Evolutionary conservation across 1,140 invertebrate species (phyloP).

Genomic region (Lepeophtheirus salmonis): DNA sequence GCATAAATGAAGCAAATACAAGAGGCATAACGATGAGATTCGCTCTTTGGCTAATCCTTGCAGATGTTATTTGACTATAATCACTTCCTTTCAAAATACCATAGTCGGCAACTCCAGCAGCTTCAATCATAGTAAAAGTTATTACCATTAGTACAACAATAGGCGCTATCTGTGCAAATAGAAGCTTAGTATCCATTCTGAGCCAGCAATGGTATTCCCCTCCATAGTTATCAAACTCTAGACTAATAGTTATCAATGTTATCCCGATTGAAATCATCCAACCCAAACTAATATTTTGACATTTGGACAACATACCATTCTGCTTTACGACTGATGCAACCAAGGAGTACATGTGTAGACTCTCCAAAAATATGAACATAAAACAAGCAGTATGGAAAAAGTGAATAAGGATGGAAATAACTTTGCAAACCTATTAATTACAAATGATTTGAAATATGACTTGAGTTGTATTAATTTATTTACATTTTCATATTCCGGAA

Average conservation of each 20-base stretch:
- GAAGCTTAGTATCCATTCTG: conserved; percentile 24
- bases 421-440: conserved; percentile 22
- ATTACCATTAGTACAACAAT: conserved; percentile 23
- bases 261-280: conserved; percentile 25
- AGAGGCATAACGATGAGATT: conserved; percentile 25
- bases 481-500: background rate
- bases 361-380: conserved; percentile 26
- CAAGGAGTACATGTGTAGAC: conserved; percentile 26
- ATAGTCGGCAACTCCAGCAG: conserved; percentile 26
- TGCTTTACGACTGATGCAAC: conserved; percentile 26
- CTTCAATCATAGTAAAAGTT: conserved; percentile 26
- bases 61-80: conserved; percentile 16
- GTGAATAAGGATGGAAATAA: conserved; percentile 25
- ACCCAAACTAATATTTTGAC: conserved; percentile 26
- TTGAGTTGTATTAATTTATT: too few species aligned
- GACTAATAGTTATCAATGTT: conserved; percentile 23
- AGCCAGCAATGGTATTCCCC: conserved; percentile 27
- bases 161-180: conserved; percentile 23
- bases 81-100: conserved; percentile 22
- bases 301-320: conserved; percentile 24
- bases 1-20: conserved; percentile 24
- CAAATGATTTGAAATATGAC: too few species aligned
- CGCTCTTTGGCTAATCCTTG: conserved; percentile 25
- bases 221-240: conserved; percentile 25
- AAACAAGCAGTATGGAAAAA: conserved; percentile 28